Base-by-base conservation (phyloP, 30 jellyfish, hydroid and myxozoan genomes). In the Nemopilema nomurai region DNA sequence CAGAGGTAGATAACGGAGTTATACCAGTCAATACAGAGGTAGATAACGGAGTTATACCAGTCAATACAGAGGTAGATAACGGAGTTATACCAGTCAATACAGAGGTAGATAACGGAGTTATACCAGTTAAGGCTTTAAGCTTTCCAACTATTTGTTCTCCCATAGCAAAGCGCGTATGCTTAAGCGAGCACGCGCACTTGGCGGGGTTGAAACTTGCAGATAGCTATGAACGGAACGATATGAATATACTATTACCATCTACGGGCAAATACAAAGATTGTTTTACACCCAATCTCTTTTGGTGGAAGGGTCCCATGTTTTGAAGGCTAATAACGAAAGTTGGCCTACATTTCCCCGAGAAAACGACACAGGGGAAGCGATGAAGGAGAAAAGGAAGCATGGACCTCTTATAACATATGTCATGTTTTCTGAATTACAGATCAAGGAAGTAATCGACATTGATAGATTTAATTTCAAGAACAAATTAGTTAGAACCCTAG, bases 141-240 rank as follows among this genome's bases (percentile, higher is more conserved):
- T 41, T 25, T 50, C 86, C 92, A 16, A 32, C 28, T 26, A 13
- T 83, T 8, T 83, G 92, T 87, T 83, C 92, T 6, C 86, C 92
- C 25, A 16, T 84, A 16, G 8, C 66, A 6, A 62, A 30, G 27
- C 31, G 74, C 32, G 33, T 74, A 77, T 67, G 70, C 49, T 29
- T 41, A 23, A 77, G 84, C 32, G 73, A 62, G 22, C 74, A 62
- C 80, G 70, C 82, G 76, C 93, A 84, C 27, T 84, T 72, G 87
- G 83, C 63, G 16, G 87, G 74, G 20, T 63, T 84, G 0, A 73
- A 28, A 25, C 69, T 67, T 19, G 81, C 91, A 9, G 70, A 82
- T 21, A 70, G 50, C 64, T 13, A 22, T 13, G 73, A 21, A 29
- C 28, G 18, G 20, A 4, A 28, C 51, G 28, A 28, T 4, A 84